Percentiles rank a stretch among this genome's conserved stretches.
These are phyloP conservation scores for Tromatobia lineatoria DNA, from an alignment of 2,888 invertebrate species.

Conservation along the genomic window DNA sequence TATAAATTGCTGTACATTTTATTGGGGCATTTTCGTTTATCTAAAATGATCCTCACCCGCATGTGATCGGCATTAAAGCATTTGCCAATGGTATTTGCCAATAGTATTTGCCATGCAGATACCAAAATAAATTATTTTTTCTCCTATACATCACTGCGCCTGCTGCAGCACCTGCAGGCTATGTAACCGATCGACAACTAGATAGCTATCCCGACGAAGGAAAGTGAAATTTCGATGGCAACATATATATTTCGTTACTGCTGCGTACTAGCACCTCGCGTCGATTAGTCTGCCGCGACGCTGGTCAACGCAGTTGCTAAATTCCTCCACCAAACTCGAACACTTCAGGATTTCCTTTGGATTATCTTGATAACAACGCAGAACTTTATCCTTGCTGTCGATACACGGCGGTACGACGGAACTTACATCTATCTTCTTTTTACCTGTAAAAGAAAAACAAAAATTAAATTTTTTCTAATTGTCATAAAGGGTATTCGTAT, in stretches of 20 bases:
- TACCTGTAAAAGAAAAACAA: slow-evolving; percentile 57
- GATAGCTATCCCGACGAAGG: slow-evolving; percentile 49
- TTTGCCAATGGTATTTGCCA: slow-evolving; percentile 13
- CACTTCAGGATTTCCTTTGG: slow-evolving; percentile 88
- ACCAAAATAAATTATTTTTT: slow-evolving; percentile 69
- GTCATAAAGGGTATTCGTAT: not conserved
- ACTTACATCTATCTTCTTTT: slow-evolving; percentile 66
- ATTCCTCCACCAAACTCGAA: slow-evolving; percentile 88
- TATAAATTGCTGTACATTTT: slow-evolving; percentile 66
- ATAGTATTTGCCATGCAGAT: slow-evolving; percentile 54
- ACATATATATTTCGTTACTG: slow-evolving; percentile 4
- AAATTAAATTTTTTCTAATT: not conserved
- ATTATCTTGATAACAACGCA: slow-evolving; percentile 88
- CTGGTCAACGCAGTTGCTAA: slow-evolving; percentile 88
- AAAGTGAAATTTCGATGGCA: slow-evolving; percentile 50
- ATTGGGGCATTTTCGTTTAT: slow-evolving; percentile 44
- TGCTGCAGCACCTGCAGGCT: slow-evolving; percentile 40
- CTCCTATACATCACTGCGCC: slow-evolving; percentile 65
- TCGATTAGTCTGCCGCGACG: slow-evolving; percentile 86
- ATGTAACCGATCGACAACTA: slow-evolving; percentile 56
- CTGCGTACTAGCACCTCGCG: slow-evolving; percentile 77
- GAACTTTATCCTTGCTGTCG: slow-evolving; percentile 86
- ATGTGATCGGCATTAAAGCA: slow-evolving; percentile 39
- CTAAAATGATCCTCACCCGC: slow-evolving; percentile 21
- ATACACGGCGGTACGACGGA: slow-evolving; percentile 86